phyloP scores from a whole-genome alignment of 53 echinoderm and acorn worm genomes.

The Stichopus horrens region DNA sequence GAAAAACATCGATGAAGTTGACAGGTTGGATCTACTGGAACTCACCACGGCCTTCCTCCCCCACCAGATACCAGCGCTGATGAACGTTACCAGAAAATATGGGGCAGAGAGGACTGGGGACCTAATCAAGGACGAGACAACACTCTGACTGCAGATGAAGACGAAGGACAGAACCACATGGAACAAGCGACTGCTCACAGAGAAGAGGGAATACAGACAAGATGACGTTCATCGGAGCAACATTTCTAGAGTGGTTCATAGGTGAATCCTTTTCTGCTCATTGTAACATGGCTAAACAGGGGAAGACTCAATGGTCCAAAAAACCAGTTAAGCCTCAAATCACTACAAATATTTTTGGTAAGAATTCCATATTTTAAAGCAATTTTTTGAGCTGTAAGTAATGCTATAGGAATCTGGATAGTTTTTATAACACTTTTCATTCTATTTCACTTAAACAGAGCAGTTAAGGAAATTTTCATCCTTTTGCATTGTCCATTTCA shows the following conservation, averaged over 20 bases:
- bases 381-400: too few relatives aligned
- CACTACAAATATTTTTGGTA: too few relatives aligned
- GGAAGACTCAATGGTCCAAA: too few relatives aligned
- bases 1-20: not conserved
- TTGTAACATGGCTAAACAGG: too few relatives aligned
- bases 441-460: not conserved
- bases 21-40: not conserved
- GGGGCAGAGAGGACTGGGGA: not conserved
- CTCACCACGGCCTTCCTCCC: not conserved
- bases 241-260: not conserved
- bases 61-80: not conserved
- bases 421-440: too few relatives aligned
- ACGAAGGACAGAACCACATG: not conserved
- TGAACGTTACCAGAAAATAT: not conserved
- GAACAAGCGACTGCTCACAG: not conserved
- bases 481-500: not conserved
- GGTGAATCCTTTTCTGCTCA: not conserved
- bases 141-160: not conserved
- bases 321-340: too few relatives aligned
- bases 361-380: too few relatives aligned
- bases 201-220: not conserved
- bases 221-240: not conserved
- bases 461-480: not conserved
- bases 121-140: not conserved
- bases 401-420: too few relatives aligned